Evolutionary conservation across 2,113 vertebrate species (phyloP).

Genomic region (Coturnix japonica): DNA sequence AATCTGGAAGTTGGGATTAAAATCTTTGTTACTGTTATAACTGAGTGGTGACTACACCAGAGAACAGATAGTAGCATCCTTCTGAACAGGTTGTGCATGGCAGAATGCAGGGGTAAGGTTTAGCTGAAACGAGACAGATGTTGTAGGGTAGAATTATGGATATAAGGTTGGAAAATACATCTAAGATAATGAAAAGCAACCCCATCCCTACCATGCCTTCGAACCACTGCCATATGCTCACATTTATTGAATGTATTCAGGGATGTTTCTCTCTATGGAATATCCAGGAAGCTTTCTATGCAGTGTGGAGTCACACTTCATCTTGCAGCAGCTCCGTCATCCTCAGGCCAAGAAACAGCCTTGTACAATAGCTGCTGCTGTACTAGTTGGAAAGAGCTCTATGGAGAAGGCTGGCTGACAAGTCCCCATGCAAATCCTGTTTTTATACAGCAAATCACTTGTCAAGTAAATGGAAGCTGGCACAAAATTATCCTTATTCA

Average conservation of each 20-base stretch:
- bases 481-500: background rate
- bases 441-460: background rate
- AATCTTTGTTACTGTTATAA: background rate
- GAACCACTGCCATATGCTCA: too few species aligned
- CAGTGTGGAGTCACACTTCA: accelerated
- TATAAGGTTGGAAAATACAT: too few species aligned
- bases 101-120: background rate
- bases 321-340: background rate
- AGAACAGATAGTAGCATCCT: background rate
- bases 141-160: too few species aligned
- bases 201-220: too few species aligned
- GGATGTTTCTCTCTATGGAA: background rate
- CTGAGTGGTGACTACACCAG: background rate
- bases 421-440: background rate
- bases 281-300: accelerated
- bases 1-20: background rate
- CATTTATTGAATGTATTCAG: too few species aligned
- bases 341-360: background rate
- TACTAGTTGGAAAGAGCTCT: background rate
- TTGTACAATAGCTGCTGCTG: background rate
- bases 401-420: accelerated
- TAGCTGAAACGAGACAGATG: background rate
- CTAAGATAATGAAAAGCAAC: too few species aligned
- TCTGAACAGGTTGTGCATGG: accelerated
- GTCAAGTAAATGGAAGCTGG: background rate